Evolutionary conservation across 2,888 invertebrate genomes (phyloP), one percentile per base, ranked within the genome.

Genomic region (Apoderus coryli): DNA sequence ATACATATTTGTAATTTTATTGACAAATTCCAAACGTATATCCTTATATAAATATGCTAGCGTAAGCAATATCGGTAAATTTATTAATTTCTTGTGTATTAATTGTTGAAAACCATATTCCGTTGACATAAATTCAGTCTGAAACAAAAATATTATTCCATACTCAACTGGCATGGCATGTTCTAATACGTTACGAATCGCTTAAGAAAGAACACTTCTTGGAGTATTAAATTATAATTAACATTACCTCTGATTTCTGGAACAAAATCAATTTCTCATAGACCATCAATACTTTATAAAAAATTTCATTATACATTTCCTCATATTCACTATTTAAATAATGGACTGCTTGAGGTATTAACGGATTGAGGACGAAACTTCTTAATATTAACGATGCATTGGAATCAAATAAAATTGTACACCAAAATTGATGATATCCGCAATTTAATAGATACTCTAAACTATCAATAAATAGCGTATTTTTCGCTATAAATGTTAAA

Each of bases 251-350:
- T 10, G 76, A 76, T 53, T 86, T 82, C 44, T 74, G 76, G 53
- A 75, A 75, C 7, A 82, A 85, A 6, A 81, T 65, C 41, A 92
- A 65, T 45, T 90, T 69, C 41, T 77, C 67, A 47, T 79, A 75
- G 5, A 84, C 62, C 12, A 76, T 60, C 27, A 86, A 71, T 31
- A 84, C 69, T 29, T 66, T 64, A 36, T 70, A 63, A 22, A 82
- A 65, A 25, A 73, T 63, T 14, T 71, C 61, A 25, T 62, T 61
- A 37, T 73, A 73, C 4, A 72, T 36, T 11, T 53, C 52, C 34
- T 61, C 54, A 2, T 63, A 60, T 32, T 56, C 54, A 3, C 61
- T 54, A 24, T 64, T 57, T 12, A 56, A 43, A 37, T 50, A 42
- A 30, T 43, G 34, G 14, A 57, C 38, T 23, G 59, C 46, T 37